Base-by-base conservation (phyloP, 1,140 invertebrate genomes). In the Philopotamus ludificatus region DNA sequence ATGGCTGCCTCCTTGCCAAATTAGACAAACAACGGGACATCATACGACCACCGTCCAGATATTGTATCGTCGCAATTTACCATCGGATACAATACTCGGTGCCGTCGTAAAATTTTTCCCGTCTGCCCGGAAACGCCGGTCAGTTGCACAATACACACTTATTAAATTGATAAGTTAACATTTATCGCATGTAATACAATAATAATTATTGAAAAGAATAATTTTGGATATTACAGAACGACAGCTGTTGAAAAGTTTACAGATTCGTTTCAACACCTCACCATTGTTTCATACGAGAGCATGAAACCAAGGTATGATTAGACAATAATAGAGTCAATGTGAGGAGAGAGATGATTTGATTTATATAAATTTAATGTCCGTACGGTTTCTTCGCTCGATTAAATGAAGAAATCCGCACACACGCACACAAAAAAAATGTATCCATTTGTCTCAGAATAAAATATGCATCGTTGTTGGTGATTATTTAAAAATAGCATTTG, bases 81-180 rank as follows among this genome's bases (percentile, higher is more conserved):
- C 4, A 47, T 22, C 45, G 21, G 7, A 49, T 10, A 45, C 20
- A 25, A 7, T 18, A 60, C 44, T 20, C 18, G 9, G 7, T 22
- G 16, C 20, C 47, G 8, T n/a, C 50, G n/a, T 8, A 26, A 16
- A 51, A n/a, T n/a, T 34, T 25, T 44, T n/a, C n/a, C n/a, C 22
- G 45, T 49, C 34, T 25, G 53, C 41, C 39, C 15, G 18, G 28
- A n/a, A 8, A 39, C 41, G 49, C 54, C 18, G 47, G 62, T 45
- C 49, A 23, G 66, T 63, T 64, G 61, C 57, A 60, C 44, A 60
- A 60, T 60, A 60, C 44, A 60, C 57, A 60, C 57, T 25, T 60
- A 64, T 68, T 60, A 64, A 63, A 61, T 58, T 51, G 22, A 64
- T 64, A 68, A 34, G 53, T 64, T 64, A 60, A 67, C 53, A 67